Conservation (phyloP, 2,113 vertebrate species). For the Trogon surrucura region DNA sequence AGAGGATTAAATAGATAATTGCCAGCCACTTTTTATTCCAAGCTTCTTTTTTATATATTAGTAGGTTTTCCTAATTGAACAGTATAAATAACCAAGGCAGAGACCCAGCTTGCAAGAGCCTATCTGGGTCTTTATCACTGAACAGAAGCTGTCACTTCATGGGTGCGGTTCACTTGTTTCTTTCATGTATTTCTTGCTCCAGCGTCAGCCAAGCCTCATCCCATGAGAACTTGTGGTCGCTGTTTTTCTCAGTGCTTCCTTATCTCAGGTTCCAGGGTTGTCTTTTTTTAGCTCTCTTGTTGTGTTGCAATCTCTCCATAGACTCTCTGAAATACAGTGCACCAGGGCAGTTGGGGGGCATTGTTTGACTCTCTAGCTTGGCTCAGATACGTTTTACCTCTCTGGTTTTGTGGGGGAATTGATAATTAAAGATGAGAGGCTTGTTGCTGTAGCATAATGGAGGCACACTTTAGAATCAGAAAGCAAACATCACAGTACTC, state of each 20-base stretch:
- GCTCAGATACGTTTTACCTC: background rate
- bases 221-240: slow-evolving; percentile 36
- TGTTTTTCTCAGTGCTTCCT: slow-evolving; percentile 64
- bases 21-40: background rate
- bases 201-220: slow-evolving; percentile 57
- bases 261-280: slow-evolving; percentile 62
- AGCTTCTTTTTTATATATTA: slow-evolving; percentile 15
- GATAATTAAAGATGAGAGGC: slow-evolving; percentile 44
- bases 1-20: background rate
- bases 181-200: slow-evolving; percentile 62
- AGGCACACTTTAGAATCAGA: slow-evolving; percentile 9
- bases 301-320: slow-evolving; percentile 29
- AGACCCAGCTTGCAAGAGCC: background rate
- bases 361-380: background rate
- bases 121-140: slow-evolving; percentile 53
- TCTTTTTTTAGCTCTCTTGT: slow-evolving; percentile 54
- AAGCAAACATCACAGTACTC: background rate
- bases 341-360: background rate
- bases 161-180: slow-evolving; percentile 49
- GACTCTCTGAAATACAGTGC: background rate
- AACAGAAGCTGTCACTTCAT: slow-evolving; percentile 42
- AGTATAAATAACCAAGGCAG: slow-evolving; percentile 32
- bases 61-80: slow-evolving; percentile 13
- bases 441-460: background rate
- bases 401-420: background rate